Percentiles rank a stretch among this genome's conserved stretches.
phyloP scores from a whole-genome alignment of 2,797 vertebrate species.

The Trachops cirrhosus region DNA sequence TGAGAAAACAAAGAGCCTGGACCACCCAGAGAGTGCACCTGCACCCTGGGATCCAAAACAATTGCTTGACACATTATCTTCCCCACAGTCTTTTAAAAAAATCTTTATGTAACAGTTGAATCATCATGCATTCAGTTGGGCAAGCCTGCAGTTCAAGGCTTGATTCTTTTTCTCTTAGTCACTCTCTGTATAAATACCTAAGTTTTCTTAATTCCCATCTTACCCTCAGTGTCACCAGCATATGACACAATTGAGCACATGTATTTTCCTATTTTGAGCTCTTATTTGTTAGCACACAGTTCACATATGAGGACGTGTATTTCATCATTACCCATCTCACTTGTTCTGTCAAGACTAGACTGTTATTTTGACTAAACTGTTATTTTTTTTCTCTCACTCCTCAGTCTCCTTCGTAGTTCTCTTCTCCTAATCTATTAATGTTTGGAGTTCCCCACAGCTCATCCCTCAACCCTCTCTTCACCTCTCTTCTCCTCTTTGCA shows the following conservation, averaged over 20 bases:
- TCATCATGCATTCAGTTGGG: neutral
- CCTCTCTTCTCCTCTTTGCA: fast-evolving
- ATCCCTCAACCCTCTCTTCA: neutral
- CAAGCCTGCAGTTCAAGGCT: neutral
- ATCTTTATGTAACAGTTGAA: neutral
- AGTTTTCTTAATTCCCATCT: neutral
- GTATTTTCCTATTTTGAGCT: no score
- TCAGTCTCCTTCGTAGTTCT: neutral
- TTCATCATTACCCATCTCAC: neutral
- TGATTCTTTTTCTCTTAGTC: neutral
- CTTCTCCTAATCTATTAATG: neutral
- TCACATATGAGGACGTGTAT: no score
- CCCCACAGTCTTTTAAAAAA: neutral
- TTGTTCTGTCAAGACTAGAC: neutral
- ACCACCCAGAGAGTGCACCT: neutral
- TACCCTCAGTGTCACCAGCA: neutral
- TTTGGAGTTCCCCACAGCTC: neutral
- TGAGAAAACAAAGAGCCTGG: neutral
- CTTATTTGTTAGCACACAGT: no score
- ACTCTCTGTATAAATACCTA: neutral
- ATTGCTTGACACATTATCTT: neutral
- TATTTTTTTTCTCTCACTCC: neutral
- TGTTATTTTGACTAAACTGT: neutral
- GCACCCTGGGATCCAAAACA: neutral
- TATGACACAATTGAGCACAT: neutral